Evolutionary conservation across 1,140 invertebrate genomes (phyloP), one percentile per base, ranked within the genome.

Genomic region (Drusus annulatus): DNA sequence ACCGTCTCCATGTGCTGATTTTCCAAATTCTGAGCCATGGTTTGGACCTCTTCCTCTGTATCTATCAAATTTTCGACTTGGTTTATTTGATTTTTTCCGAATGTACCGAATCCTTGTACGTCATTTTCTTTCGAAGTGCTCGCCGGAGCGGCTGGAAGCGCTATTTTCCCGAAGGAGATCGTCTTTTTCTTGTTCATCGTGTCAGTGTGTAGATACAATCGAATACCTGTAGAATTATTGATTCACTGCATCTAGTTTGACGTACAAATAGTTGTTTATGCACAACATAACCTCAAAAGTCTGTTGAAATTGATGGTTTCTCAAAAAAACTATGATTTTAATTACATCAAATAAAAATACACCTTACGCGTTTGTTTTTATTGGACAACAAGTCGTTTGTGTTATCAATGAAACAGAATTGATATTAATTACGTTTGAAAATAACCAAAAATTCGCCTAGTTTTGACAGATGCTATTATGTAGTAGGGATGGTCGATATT

Each of bases 1-100:
- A 95, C 86, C 80, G 93, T 88, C 81, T 95, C 90, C 0, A 95
- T 87, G 79, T 93, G 91, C 81, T 93, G 91, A 23, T 86, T 91
- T 85, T 95, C 94, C 25, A 92, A 86, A 82, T 95, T 94, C 19
- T 94, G 93, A 21, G 93, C 90, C 2, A 94, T 91, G 83, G 92
- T 91, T 83, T 92, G 91, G n/a, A 94, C 93, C 85, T 90, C 88
- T 1, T 81, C 63, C 58, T 90, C 89, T 58, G 87, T 85, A 51
- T 88, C 85, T 31, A 73, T 79, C 28, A 69, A 76, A 83, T 91
- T 90, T 23, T 87, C 88, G 4, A 88, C 88, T 17, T 85, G 86
- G 68, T 90, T 86, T 21, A 77, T 51, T 45, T 8, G 1, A 45
- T 45, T 45, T 68, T 90, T 90, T 1, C 92, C 92, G 82, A 93